Evolutionary conservation across 2,888 invertebrate species (phyloP), one percentile per base, ranked within the genome.

Genomic region (Dryobota labecula): DNA sequence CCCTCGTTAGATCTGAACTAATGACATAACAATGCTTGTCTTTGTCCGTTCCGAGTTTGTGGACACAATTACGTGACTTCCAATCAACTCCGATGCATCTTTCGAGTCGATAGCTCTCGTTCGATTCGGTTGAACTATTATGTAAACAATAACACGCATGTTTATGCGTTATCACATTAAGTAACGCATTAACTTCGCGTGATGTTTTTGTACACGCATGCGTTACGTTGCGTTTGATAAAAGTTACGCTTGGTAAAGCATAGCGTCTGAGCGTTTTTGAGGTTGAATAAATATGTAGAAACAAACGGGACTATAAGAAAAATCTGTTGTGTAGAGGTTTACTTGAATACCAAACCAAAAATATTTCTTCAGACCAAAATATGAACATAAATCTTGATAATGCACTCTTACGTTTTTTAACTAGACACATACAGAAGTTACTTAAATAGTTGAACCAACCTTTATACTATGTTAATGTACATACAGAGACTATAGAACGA

Each of bases 141-240:
- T 56, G 77, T 82, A 77, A 82, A 82, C 67, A 79, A 67, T 60
- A 81, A 77, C 67, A 77, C 18, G 63, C 76, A 58, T 65, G 51
- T 76, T 66, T 64, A 67, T 20, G 33, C 15, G 78, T 77, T 71
- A 67, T 71, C 67, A 60, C 38, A 53, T 67, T 62, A 56, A 63
- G 71, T 63, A 77, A 70, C 30, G 69, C 49, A 13, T 54, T 78
- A 18, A 64, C n/a, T 62, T 45, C 33, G 49, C 43, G 45, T 75
- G 49, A 49, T 80, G 58, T 75, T 80, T 57, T 63, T 68, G 47
- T 45, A 75, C 49, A 76, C 54, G 62, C 62, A 54, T 51, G 24
- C 47, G 33, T 58, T 62, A 56, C 24, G 51, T 51, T 45, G 27
- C 5, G 9, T 33, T 60, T 76, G 63, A 64, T 75, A 66, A 49